These are phyloP conservation scores for Ethmia dodecea DNA, from an alignment of 2,888 invertebrate genomes.

Conservation along the genomic window DNA sequence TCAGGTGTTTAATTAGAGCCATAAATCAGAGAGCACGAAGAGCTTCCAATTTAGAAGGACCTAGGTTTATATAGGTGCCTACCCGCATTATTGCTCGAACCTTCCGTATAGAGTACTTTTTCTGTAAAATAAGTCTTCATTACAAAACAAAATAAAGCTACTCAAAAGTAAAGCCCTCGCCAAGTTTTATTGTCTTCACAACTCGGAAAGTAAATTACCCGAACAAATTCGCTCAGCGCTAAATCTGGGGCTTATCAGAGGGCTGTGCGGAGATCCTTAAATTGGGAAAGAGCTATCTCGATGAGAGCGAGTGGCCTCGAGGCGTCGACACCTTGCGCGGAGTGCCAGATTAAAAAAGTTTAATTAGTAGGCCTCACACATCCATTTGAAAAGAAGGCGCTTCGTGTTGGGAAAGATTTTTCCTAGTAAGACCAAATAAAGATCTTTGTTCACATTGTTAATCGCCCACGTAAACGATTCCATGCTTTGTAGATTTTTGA, in stretches of 20 bases:
- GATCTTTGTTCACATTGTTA: too few species aligned
- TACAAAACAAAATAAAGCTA: slow-evolving; percentile 53
- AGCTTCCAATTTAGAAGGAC: slow-evolving; percentile 36
- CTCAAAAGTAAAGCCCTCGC: slow-evolving; percentile 50
- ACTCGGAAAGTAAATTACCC: slow-evolving; percentile 71
- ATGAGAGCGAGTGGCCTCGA: slow-evolving; percentile 52
- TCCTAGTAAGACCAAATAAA: too few species aligned
- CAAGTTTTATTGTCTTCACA: slow-evolving; percentile 72
- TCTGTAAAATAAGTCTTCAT: slow-evolving; percentile 53
- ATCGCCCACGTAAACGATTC: too few species aligned
- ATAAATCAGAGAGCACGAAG: slow-evolving; percentile 52
- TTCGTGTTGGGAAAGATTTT: not conserved
- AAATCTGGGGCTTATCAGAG: slow-evolving; percentile 70
- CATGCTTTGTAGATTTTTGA: too few species aligned
- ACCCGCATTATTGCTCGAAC: not conserved
- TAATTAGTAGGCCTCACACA: slow-evolving; percentile 52
- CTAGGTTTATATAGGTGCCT: not conserved
- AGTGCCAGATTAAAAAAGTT: slow-evolving; percentile 61
- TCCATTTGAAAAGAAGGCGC: slow-evolving; percentile 29
- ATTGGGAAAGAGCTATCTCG: slow-evolving; percentile 66
- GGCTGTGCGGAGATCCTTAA: slow-evolving; percentile 59
- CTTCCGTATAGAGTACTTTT: slow-evolving; percentile 19
- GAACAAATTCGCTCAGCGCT: slow-evolving; percentile 71
- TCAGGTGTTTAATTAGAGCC: slow-evolving; percentile 61
- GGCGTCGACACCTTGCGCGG: slow-evolving; percentile 55